Conservation (phyloP, 2,888 invertebrate species). For the Xylophagus ater region DNA sequence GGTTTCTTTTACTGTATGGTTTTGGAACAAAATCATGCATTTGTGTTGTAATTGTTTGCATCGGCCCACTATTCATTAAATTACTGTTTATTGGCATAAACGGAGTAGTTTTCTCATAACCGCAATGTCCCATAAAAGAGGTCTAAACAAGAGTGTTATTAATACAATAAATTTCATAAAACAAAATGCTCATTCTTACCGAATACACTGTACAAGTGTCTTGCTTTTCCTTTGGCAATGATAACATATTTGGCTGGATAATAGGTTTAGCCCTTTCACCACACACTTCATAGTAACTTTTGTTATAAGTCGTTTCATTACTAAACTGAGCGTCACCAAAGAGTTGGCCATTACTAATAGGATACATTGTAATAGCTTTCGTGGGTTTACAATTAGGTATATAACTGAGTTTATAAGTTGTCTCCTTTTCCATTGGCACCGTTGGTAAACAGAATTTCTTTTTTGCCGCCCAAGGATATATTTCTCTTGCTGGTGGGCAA, state of each 20-base stretch:
- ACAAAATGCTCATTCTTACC: constrained; percentile 21
- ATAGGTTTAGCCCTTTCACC: constrained; percentile 1
- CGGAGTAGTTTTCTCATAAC: constrained; percentile 43
- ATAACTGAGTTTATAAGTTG: constrained; percentile 35
- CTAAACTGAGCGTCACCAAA: not conserved
- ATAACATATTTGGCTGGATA: not conserved
- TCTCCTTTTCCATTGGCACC: constrained; percentile 18
- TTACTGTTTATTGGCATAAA: constrained; percentile 52
- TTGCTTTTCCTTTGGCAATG: constrained; percentile 19
- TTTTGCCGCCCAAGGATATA: constrained; percentile 30
- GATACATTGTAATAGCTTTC: not conserved
- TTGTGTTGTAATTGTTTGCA: constrained; percentile 60
- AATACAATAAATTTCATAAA: not conserved
- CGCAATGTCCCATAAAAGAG: constrained; percentile 47
- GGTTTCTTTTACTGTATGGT: constrained; percentile 37
- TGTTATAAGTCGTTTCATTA: constrained; percentile 3
- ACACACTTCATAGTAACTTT: constrained; percentile 1
- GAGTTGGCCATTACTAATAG: not conserved
- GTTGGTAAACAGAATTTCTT: constrained; percentile 2
- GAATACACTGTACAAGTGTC: constrained; percentile 32
- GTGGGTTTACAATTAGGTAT: constrained; percentile 30
- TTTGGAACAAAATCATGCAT: constrained; percentile 62
- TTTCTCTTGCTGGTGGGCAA: constrained; percentile 33
- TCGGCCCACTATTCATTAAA: constrained; percentile 52
- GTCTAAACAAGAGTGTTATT: constrained; percentile 29